phyloP scores from a whole-genome alignment of 2,797 vertebrate species.

The Poeciliopsis turneri region DNA sequence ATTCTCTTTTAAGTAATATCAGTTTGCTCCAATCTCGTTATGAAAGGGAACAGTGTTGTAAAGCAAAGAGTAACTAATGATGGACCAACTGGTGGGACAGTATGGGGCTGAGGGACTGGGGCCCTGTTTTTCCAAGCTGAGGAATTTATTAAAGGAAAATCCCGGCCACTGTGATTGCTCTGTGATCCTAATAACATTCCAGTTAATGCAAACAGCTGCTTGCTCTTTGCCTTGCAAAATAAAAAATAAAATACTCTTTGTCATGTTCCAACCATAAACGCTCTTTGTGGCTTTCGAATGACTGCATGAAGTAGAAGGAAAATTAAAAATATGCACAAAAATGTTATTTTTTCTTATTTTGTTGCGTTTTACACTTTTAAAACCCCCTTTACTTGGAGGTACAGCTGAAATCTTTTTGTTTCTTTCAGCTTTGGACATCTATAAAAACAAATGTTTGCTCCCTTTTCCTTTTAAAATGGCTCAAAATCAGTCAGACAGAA shows the following conservation, averaged over 20 bases:
- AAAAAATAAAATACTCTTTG: background rate
- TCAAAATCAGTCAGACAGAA: background rate
- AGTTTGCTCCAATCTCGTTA: background rate
- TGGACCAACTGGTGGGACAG: slow-evolving; percentile 19
- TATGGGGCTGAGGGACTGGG: slow-evolving; percentile 16
- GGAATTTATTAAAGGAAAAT: slow-evolving; percentile 49
- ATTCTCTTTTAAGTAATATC: background rate
- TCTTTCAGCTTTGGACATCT: background rate
- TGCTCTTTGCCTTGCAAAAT: background rate
- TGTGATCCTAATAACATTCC: slow-evolving; percentile 23
- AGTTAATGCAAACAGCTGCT: slow-evolving; percentile 15
- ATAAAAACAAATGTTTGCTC: background rate
- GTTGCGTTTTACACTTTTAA: background rate
- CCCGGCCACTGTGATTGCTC: slow-evolving; percentile 15
- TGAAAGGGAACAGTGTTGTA: slow-evolving; percentile 7
- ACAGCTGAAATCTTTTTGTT: background rate
- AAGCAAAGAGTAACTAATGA: slow-evolving; percentile 8
- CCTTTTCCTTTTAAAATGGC: background rate
- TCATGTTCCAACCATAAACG: background rate
- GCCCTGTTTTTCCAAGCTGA: slow-evolving; percentile 27
- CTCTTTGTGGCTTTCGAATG: background rate
- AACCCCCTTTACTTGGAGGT: background rate
- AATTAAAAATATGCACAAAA: background rate
- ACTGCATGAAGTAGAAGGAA: background rate
- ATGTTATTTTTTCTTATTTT: background rate